These are phyloP conservation scores for Leuciscus idus DNA, from an alignment of 2,113 vertebrate species.

Conservation along the genomic window DNA sequence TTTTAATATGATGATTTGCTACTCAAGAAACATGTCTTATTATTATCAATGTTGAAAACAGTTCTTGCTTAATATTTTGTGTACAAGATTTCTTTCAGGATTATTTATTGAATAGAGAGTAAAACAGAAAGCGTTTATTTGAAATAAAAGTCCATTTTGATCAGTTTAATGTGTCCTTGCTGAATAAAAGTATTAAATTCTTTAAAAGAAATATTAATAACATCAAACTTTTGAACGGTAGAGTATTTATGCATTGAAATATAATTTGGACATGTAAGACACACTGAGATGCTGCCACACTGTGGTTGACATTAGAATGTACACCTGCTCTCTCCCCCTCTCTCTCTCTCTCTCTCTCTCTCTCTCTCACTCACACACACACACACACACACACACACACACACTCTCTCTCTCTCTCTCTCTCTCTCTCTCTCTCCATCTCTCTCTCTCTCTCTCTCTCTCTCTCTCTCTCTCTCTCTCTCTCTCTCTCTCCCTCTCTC, in stretches of 20 bases:
- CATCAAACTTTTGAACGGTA: background rate
- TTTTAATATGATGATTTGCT: background rate
- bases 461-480: background rate
- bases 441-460: slow-evolving; percentile 1
- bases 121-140: background rate
- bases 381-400: too few relatives aligned
- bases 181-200: background rate
- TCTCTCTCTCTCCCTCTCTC: slow-evolving; percentile 15
- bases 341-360: slow-evolving; percentile 1
- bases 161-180: background rate
- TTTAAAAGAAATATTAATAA: background rate
- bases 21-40: background rate
- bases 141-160: background rate
- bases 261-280: background rate
- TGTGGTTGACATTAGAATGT: slow-evolving; percentile 38
- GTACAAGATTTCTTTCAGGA: background rate
- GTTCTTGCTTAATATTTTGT: too few relatives aligned
- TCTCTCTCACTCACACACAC: background rate
- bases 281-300: slow-evolving; percentile 54
- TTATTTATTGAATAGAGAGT: background rate
- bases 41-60: background rate
- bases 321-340: slow-evolving; percentile 5
- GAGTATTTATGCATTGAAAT: background rate
- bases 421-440: slow-evolving; percentile 11
- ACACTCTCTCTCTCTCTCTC: background rate